Evolutionary conservation across 2,888 invertebrate genomes (phyloP).

Genomic region (Drosophila basisetae): DNA sequence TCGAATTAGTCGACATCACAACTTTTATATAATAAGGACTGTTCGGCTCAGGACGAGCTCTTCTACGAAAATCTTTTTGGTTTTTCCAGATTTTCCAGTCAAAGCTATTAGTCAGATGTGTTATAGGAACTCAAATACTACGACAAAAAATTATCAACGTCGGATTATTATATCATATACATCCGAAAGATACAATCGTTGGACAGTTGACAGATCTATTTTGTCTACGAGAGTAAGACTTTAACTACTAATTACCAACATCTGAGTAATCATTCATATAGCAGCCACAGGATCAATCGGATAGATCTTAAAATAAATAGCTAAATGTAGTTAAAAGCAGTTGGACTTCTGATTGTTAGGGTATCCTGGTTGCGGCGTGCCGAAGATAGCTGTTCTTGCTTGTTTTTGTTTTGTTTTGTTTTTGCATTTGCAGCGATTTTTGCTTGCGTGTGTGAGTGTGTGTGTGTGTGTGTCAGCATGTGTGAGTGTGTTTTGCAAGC

Average conservation of each 20-base stretch:
- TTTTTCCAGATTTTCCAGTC: not conserved
- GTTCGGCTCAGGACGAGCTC: not conserved
- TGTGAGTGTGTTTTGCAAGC: constrained; percentile 56
- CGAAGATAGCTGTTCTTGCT: constrained; percentile 7
- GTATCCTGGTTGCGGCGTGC: constrained; percentile 1
- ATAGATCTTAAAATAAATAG: not conserved
- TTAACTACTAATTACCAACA: not conserved
- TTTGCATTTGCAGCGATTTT: constrained; percentile 63
- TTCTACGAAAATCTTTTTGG: not conserved
- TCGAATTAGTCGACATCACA: not conserved
- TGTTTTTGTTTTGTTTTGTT: constrained; percentile 34
- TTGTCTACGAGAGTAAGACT: not conserved
- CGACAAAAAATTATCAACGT: not conserved
- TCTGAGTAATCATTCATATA: not conserved
- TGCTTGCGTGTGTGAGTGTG: constrained; percentile 8
- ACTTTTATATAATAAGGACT: not conserved
- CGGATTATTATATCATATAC: not conserved
- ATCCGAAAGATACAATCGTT: not conserved
- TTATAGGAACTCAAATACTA: not conserved
- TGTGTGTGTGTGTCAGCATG: not conserved
- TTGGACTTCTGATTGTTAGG: not conserved
- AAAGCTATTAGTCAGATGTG: not conserved
- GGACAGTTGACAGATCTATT: not conserved
- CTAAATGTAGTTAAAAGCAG: not conserved
- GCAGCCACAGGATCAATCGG: not conserved